A percentile compares a stretch with the other conserved stretches of the same genome.
These are phyloP conservation scores for Azorinus chamasolen DNA, from an alignment of 2,888 invertebrate genomes.

Conservation along the genomic window DNA sequence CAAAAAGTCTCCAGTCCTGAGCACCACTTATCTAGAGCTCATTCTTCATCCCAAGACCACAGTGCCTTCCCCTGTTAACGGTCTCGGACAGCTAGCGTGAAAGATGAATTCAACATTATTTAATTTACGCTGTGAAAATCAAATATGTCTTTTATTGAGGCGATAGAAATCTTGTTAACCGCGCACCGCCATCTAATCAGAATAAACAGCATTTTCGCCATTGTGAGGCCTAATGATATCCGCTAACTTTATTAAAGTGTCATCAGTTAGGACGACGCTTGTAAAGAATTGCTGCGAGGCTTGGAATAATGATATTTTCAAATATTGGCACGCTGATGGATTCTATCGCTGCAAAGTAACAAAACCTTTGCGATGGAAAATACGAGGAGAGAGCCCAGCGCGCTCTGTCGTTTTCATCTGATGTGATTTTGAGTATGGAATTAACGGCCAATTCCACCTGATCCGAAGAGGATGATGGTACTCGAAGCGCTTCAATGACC, in stretches of 20 bases:
- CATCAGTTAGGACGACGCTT: conserved; percentile 58
- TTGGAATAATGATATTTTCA: conserved; percentile 19
- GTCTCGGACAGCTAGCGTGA: conserved; percentile 41
- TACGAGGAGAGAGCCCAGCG: conserved; percentile 10
- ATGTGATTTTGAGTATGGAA: conserved; percentile 58
- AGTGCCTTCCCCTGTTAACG: no score
- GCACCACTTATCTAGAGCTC: no score
- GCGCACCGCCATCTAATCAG: conserved; percentile 63
- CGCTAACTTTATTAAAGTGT: conserved; percentile 77
- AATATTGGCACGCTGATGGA: conserved; percentile 1
- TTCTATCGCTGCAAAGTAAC: conserved; percentile 4
- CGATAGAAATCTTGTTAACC: conserved; percentile 66
- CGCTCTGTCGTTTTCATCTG: conserved; percentile 27
- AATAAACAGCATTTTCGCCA: conserved; percentile 68
- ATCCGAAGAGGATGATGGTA: conserved; percentile 31
- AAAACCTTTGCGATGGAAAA: conserved; percentile 20
- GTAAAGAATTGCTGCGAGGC: conserved; percentile 43
- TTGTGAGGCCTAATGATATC: conserved; percentile 73
- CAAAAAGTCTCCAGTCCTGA: no score
- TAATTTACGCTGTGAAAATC: conserved; percentile 69
- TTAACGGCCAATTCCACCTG: conserved; percentile 50
- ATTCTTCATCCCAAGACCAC: no score
- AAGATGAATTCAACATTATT: conserved; percentile 67
- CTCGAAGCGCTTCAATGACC: conserved; percentile 29
- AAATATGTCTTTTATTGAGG: conserved; percentile 70